Evolutionary conservation across 2,113 vertebrate species (phyloP).

Genomic region (Pedetes capensis): DNA sequence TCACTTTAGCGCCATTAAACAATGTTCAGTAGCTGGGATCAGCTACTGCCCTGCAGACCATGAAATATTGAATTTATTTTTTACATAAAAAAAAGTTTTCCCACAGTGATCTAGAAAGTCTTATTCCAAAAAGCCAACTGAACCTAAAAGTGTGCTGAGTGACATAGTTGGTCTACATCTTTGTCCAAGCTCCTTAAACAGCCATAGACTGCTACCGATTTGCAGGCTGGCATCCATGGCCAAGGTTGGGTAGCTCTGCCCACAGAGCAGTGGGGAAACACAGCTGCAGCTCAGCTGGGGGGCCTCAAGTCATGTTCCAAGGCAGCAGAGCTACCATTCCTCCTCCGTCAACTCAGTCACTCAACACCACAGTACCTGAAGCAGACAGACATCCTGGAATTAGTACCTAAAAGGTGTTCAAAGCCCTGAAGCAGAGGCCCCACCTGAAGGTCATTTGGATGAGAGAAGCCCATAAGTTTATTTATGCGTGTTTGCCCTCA

Average conservation of each 20-base stretch:
- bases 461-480: not conserved
- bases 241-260: not conserved
- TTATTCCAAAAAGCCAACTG: not conserved
- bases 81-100: not conserved
- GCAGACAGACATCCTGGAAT: not conserved
- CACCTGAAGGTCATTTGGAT: not conserved
- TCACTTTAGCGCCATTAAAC: not conserved
- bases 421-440: not conserved
- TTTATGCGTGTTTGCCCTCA: constrained; percentile 27
- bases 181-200: not conserved
- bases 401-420: not conserved
- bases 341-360: not conserved
- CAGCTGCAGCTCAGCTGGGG: not conserved
- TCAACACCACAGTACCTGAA: not conserved
- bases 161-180: not conserved
- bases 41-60: not conserved
- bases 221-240: not conserved
- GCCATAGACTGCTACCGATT: not conserved
- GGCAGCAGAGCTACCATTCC: not conserved
- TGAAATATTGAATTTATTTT: not conserved
- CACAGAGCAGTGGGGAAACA: not conserved
- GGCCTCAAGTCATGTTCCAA: not conserved
- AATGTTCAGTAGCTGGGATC: not conserved
- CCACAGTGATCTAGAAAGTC: not conserved
- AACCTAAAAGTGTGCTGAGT: not conserved